Evolutionary conservation across 2,797 vertebrate species (phyloP).

Genomic region (Pagetopsis macropterus): DNA sequence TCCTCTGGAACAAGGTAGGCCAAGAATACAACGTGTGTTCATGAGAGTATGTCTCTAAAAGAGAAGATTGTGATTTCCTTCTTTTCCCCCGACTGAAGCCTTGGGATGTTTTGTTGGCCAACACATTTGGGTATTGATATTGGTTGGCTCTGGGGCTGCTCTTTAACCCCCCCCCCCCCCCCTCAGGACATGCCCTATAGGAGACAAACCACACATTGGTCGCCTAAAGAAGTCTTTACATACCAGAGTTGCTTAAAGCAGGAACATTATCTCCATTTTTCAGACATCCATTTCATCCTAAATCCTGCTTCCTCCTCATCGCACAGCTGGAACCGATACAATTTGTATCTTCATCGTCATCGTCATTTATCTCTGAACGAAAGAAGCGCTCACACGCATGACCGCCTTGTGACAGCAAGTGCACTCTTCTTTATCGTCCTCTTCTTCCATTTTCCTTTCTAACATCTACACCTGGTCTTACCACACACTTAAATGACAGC

Average conservation of each 20-base stretch:
- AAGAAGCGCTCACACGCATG: conserved; percentile 51
- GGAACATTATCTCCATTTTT: conserved; percentile 58
- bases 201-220: conserved; percentile 52
- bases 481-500: conserved; percentile 64
- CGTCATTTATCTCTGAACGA: conserved; percentile 46
- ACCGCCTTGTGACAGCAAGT: conserved; percentile 32
- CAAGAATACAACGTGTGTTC: conserved; percentile 37
- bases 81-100: conserved; percentile 38
- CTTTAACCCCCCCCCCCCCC: conserved; percentile 1
- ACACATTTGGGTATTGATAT: conserved; percentile 35
- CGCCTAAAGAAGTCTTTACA: conserved; percentile 36
- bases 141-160: conserved; percentile 20
- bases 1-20: conserved; percentile 92
- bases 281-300: conserved; percentile 61
- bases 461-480: conserved; percentile 56
- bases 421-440: conserved; percentile 49
- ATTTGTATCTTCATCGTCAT: conserved; percentile 61
- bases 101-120: conserved; percentile 34
- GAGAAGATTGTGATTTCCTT: conserved; percentile 45
- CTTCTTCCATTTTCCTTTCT: conserved; percentile 56
- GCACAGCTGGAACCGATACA: conserved; percentile 56
- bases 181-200: conserved; percentile 17
- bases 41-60: conserved; percentile 32
- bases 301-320: conserved; percentile 68
- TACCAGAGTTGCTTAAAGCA: conserved; percentile 48